Evolutionary conservation across 2,888 invertebrate genomes (phyloP).

Genomic region (Amorpha juglandis): DNA sequence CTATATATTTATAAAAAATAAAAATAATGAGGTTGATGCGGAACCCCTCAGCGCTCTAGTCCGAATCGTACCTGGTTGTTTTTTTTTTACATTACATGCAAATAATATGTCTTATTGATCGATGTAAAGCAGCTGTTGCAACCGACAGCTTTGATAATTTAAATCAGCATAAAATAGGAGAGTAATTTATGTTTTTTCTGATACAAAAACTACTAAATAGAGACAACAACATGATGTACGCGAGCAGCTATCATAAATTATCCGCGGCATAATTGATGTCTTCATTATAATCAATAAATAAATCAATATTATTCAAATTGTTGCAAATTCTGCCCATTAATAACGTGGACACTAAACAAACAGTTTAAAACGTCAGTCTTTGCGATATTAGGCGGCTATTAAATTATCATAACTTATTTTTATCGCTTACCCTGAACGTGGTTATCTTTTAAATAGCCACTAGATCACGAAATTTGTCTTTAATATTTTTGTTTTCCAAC

Average conservation of each 20-base stretch:
- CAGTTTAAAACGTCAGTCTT: slow-evolving; percentile 29
- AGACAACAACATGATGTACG: slow-evolving; percentile 21
- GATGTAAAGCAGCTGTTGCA: slow-evolving; percentile 6
- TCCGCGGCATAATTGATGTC: slow-evolving; percentile 56
- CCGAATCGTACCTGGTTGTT: too few relatives aligned
- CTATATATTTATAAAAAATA: too few relatives aligned
- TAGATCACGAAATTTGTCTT: slow-evolving; percentile 25
- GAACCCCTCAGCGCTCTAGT: too few relatives aligned
- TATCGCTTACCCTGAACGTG: slow-evolving; percentile 5
- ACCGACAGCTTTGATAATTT: neutral
- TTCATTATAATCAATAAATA: slow-evolving; percentile 61
- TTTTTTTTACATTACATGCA: neutral
- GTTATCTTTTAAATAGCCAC: slow-evolving; percentile 24
- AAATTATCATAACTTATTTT: slow-evolving; percentile 26
- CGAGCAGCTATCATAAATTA: slow-evolving; percentile 49
- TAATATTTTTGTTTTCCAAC: slow-evolving; percentile 22
- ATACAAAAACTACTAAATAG: slow-evolving; percentile 10
- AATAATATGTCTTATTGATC: neutral
- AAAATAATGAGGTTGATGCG: too few relatives aligned
- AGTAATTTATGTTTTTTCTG: slow-evolving; percentile 20
- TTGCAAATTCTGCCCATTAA: slow-evolving; percentile 57
- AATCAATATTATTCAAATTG: slow-evolving; percentile 58
- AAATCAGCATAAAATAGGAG: slow-evolving; percentile 7
- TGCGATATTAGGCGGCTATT: slow-evolving; percentile 30
- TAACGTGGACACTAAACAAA: slow-evolving; percentile 46